Percentiles rank a stretch among this genome's conserved stretches.
Evolutionary conservation across 2,888 invertebrate species (phyloP).

Genomic region (Drosophila anceps): DNA sequence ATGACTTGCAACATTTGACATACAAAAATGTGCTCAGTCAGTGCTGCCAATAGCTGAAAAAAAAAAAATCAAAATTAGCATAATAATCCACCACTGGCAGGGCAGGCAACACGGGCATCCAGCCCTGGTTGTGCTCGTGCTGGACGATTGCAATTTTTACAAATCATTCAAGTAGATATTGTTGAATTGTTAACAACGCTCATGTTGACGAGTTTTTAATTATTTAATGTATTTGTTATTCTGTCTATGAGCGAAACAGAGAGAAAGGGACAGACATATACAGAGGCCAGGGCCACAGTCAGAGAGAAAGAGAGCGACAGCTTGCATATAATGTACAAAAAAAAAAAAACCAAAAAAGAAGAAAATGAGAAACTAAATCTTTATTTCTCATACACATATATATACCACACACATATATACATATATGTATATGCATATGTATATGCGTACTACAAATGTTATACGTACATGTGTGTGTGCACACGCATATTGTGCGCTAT

Average conservation of each 20-base stretch:
- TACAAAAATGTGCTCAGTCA: neutral
- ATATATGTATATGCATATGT: conserved; percentile 14
- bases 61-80: neutral
- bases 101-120: neutral
- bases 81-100: conserved; percentile 30
- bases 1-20: neutral
- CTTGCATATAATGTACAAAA: conserved; percentile 61
- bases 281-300: conserved; percentile 78
- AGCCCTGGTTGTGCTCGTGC: conserved; percentile 36
- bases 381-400: conserved; percentile 59
- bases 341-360: neutral
- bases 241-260: conserved; percentile 74
- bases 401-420: conserved; percentile 33
- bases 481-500: conserved; percentile 41
- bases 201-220: conserved; percentile 81
- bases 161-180: conserved; percentile 84
- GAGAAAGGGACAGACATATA: conserved; percentile 72
- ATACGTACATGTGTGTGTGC: conserved; percentile 38
- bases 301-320: conserved; percentile 67
- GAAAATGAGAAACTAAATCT: conserved; percentile 30
- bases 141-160: conserved; percentile 34
- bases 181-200: conserved; percentile 84
- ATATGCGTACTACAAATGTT: conserved; percentile 33
- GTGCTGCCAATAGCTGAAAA: neutral
- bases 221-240: conserved; percentile 80